These are phyloP conservation scores for Chloropsis hardwickii DNA, from an alignment of 2,113 vertebrate species.

Conservation along the genomic window DNA sequence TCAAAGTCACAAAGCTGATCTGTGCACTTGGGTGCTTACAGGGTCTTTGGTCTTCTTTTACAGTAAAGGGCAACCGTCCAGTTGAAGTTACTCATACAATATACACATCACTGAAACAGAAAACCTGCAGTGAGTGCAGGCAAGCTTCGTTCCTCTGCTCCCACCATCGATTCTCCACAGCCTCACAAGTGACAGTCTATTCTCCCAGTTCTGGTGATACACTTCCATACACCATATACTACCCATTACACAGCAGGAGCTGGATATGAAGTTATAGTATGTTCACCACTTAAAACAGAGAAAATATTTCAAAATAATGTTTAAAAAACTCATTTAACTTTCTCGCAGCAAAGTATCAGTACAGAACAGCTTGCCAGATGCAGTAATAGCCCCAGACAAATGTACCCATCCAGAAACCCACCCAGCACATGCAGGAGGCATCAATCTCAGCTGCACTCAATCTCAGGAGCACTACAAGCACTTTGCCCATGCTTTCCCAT, in stretches of 20 bases:
- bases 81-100: not conserved
- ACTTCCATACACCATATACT: not conserved
- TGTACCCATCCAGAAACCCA: not conserved
- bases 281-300: not conserved
- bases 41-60: not conserved
- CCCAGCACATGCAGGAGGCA: not conserved
- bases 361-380: not conserved
- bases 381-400: not conserved
- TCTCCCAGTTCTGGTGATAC: not conserved
- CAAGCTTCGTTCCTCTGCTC: not conserved
- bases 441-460: not conserved
- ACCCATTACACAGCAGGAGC: not conserved
- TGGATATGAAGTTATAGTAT: not conserved
- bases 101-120: not conserved
- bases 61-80: not conserved
- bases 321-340: not conserved
- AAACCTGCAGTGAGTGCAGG: not conserved
- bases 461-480: not conserved
- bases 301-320: not conserved
- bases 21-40: not conserved
- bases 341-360: not conserved
- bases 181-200: not conserved
- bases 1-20: not conserved
- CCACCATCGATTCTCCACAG: accelerated
- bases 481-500: not conserved